phyloP scores from a whole-genome alignment of 2,888 invertebrate species.

The Polydrusus tereticollis region DNA sequence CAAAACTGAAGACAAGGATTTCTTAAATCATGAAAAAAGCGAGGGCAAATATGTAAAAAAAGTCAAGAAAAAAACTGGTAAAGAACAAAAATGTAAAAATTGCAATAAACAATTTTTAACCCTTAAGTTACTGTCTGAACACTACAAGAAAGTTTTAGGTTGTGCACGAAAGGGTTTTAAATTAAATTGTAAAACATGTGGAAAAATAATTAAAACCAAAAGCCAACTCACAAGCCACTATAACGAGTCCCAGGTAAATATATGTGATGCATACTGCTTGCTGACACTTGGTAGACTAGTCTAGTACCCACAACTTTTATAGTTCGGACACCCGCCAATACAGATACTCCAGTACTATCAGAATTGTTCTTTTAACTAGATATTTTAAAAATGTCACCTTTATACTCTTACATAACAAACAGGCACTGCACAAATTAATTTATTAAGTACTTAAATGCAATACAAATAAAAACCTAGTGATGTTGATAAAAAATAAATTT shows the following conservation, averaged over 20 bases:
- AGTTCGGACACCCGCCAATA: no score
- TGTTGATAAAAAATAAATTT: no score
- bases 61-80: not conserved
- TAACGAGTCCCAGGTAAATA: not conserved
- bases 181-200: not conserved
- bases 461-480: no score
- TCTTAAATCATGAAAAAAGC: not conserved
- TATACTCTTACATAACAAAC: no score
- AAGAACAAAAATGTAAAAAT: slow-evolving; percentile 9
- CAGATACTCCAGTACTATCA: no score
- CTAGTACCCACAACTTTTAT: no score
- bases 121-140: not conserved
- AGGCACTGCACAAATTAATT: no score
- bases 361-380: no score
- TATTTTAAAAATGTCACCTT: no score
- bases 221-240: not conserved
- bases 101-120: slow-evolving; percentile 28
- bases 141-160: not conserved
- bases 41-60: not conserved
- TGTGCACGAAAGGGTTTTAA: not conserved
- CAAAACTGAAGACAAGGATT: not conserved
- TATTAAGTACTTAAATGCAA: no score
- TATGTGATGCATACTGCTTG: no score
- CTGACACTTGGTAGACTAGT: no score
- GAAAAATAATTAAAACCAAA: not conserved